Base-by-base conservation (phyloP, 2,113 vertebrate genomes). In the Tonatia bakeri region DNA sequence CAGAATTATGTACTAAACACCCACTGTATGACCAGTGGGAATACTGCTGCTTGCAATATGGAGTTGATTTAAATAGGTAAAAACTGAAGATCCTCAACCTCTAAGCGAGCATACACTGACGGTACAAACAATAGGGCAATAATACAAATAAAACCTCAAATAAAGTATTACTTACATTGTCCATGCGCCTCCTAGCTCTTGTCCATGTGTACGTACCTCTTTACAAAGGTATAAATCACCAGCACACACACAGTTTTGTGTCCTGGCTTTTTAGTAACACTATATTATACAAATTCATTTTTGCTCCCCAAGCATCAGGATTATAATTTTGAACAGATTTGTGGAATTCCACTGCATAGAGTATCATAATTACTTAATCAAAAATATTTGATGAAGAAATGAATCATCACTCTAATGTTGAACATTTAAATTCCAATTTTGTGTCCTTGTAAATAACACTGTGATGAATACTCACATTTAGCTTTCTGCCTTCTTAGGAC, bases 151-250 rank as follows among this genome's bases (percentile, higher is more conserved):
- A 85, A 90, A 90, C 70, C 75, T 80, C 75, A 93, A 87, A 82
- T 26, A 88, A 70, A 79, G 36, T 36, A 6, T 38, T 96, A 81
- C 83, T 94, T 83, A 96, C 70, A 65, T 94, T 90, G 33, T 87
- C 84, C 75, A 50, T 5, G n/a, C 82, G 87, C 61, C 79, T 36
- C 83, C 73, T 47, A 79, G 47, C 54, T 82, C 67, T 80, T 56
- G 64, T 87, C 64, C 61, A 19, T 28, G 38, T 1, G n/a, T 50
- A 73, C 24, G 9, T 3, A 65, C 38, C 73, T 79, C 87, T 64
- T 92, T 75, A 65, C 43, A 83, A 52, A 77, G 61, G 38, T 77
- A 65, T n/a, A 79, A 75, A 75, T n/a, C n/a, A 52, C 1, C 1
- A 70, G 50, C 80, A 82, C 15, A 65, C 5, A 87, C 3, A 83